Conservation (phyloP, 2,113 vertebrate genomes). For the Tringa solitaria region DNA sequence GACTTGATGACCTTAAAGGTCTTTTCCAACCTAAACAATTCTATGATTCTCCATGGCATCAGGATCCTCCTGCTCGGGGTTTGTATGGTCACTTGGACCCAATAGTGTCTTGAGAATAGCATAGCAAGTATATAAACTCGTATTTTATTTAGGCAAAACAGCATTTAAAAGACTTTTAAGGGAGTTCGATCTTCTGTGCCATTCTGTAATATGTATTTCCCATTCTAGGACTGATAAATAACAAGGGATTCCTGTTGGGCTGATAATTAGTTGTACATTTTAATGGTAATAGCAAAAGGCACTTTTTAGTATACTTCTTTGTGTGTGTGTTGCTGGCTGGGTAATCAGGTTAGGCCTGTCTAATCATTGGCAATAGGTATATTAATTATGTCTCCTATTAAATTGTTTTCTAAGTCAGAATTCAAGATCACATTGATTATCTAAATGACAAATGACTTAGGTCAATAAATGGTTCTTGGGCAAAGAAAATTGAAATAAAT, state of each 20-base stretch:
- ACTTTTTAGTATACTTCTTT: neutral
- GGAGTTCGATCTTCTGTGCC: neutral
- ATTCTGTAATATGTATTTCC: neutral
- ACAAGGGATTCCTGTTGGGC: neutral
- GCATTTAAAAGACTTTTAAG: neutral
- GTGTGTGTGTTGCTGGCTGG: neutral
- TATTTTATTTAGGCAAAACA: neutral
- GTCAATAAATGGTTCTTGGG: neutral
- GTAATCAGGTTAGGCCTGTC: neutral
- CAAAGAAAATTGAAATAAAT: neutral
- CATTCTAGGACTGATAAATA: neutral
- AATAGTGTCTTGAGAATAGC: neutral
- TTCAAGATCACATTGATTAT: neutral
- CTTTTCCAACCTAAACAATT: neutral
- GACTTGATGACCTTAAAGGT: neutral
- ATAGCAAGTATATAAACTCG: neutral
- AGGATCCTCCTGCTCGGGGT: neutral
- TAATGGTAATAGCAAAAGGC: neutral
- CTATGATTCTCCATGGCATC: neutral
- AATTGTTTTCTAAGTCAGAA: slow-evolving; percentile 7
- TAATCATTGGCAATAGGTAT: neutral
- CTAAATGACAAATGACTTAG: neutral
- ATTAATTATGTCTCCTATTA: neutral
- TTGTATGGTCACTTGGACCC: neutral
- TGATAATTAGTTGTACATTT: neutral